These are phyloP conservation scores for Leucozona laternaria DNA, from an alignment of 2,888 invertebrate genomes.

Conservation along the genomic window DNA sequence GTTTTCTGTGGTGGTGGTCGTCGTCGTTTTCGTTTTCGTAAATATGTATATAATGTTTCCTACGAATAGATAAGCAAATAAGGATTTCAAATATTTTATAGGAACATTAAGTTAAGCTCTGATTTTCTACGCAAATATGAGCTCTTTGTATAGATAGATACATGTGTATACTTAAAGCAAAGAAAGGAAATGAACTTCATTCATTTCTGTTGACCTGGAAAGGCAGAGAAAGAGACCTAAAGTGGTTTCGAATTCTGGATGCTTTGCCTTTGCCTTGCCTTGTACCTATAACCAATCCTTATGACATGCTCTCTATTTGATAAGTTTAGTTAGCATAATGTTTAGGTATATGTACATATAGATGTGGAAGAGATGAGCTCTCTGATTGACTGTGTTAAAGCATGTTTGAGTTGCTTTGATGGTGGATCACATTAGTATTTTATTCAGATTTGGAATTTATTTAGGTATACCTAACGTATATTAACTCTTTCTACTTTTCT, in stretches of 20 bases:
- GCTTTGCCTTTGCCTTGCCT: neutral
- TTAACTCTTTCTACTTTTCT: neutral
- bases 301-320: neutral
- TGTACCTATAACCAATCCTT: neutral
- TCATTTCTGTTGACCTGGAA: neutral
- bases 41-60: neutral
- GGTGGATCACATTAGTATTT: conserved; percentile 5
- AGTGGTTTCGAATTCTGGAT: neutral
- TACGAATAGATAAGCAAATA: conserved; percentile 27
- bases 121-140: conserved; percentile 23
- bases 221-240: neutral
- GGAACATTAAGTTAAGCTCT: conserved; percentile 37
- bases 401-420: conserved; percentile 3
- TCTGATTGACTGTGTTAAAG: conserved; percentile 8
- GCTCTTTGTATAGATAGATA: neutral
- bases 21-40: neutral
- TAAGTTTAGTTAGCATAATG: neutral
- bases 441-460: conserved; percentile 3
- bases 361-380: neutral
- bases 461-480: neutral
- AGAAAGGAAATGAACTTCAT: conserved; percentile 23
- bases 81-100: conserved; percentile 26
- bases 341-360: no score
- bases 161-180: neutral
- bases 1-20: neutral